Base-by-base conservation (phyloP, 37 sponge, comb jelly and placozoan species). In the Chondrosia reniformis region DNA sequence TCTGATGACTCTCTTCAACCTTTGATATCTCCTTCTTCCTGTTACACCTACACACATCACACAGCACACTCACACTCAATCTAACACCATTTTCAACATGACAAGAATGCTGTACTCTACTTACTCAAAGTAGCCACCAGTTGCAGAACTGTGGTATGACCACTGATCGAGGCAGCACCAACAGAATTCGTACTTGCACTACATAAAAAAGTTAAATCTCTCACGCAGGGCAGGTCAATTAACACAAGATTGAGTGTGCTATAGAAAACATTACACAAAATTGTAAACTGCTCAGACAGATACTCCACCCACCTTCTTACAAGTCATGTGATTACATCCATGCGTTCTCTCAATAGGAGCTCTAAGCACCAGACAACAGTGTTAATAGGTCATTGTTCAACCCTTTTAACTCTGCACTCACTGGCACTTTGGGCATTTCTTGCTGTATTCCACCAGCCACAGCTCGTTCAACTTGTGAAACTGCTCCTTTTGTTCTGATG, bases 311-410 rank as follows among this genome's bases (percentile, higher is more conserved):
- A 89, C 94, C 84, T 94, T 89, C 46, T 62, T 67, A 76, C 96
- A 95, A n/a, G 79, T 79, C 92, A 95, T 91, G 80, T 95, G 96
- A 28, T 95, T 95, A 69, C 96, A 95, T 0, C 96, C 96, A 62
- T 86, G 88, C n/a, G 82, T 95, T 85, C 87, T 95, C 85, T 95
- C 87, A n/a, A 95, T 95, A 8, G 87, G 93, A 32, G 81, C 57
- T 64, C 94, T 93, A 56, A 9, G 55, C 15, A 31, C 12, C 13
- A 55, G 25, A 76, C 31, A 31, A 21, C 8, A 5, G n/a, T n/a
- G n/a, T n/a, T n/a, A n/a, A n/a, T n/a, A n/a, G n/a, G n/a, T 19
- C 52, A 49, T 15, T 19, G 52, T 15, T 19, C 52, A 49, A 10
- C 52, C 10, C 52, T 49, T 19, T 49, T 49, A 49, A 49, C 52